Percentiles rank a stretch among this genome's conserved stretches.
These are phyloP conservation scores for Campaea margaritaria DNA, from an alignment of 2,888 invertebrate genomes.

Conservation along the genomic window DNA sequence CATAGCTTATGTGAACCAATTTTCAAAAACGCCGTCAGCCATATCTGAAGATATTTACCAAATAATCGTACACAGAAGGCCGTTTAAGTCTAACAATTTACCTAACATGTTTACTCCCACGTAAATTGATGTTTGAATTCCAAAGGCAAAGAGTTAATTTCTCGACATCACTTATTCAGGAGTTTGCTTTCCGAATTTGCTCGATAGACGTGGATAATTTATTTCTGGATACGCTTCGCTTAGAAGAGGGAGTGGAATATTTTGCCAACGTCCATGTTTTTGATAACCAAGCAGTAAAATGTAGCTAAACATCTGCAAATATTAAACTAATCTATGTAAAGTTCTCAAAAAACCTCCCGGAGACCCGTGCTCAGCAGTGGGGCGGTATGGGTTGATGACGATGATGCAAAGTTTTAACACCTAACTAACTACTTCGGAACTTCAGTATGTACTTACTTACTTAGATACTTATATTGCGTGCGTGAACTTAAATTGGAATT, in stretches of 20 bases:
- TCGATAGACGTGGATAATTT: constrained; percentile 10
- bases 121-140: constrained; percentile 28
- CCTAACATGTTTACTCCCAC: constrained; percentile 14
- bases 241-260: background rate
- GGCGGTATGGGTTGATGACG: no score
- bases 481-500: no score
- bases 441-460: no score
- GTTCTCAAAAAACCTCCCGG: no score
- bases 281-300: no score
- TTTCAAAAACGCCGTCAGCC: background rate
- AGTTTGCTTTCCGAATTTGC: constrained; percentile 31
- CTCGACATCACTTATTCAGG: constrained; percentile 49
- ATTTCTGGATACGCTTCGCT: background rate
- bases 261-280: background rate
- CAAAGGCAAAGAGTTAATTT: constrained; percentile 48
- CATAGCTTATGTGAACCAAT: no score
- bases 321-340: no score
- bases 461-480: no score
- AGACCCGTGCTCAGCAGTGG: no score
- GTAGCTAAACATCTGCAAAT: no score
- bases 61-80: background rate
- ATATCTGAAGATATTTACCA: background rate
- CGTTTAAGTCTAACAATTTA: constrained; percentile 2
- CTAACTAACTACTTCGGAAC: no score
- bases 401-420: no score